These are phyloP conservation scores for Sebastes itinus DNA, from an alignment of 2,797 vertebrate genomes.

Conservation along the genomic window DNA sequence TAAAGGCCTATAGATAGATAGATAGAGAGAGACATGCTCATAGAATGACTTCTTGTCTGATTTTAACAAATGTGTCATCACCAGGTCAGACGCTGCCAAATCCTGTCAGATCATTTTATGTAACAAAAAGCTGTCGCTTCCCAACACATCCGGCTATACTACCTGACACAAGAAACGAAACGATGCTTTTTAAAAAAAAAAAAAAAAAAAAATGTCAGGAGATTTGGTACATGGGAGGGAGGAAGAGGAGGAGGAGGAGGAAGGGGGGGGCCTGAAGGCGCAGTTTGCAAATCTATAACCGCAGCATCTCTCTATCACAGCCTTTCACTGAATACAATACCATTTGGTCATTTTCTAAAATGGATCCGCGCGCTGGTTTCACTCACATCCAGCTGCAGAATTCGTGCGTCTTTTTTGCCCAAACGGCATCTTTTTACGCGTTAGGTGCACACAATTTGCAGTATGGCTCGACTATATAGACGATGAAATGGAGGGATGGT, in stretches of 20 bases:
- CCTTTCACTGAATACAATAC: slow-evolving; percentile 62
- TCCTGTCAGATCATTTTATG: slow-evolving; percentile 74
- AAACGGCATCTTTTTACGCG: slow-evolving; percentile 71
- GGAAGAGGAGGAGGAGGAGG: not conserved
- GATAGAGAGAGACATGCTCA: slow-evolving; percentile 22
- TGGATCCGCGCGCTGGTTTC: slow-evolving; percentile 53
- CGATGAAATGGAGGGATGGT: slow-evolving; percentile 59
- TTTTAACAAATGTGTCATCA: slow-evolving; percentile 72
- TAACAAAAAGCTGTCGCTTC: slow-evolving; percentile 59
- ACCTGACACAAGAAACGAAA: slow-evolving; percentile 67
- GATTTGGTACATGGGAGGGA: slow-evolving; percentile 57
- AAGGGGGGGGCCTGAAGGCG: slow-evolving; percentile 50
- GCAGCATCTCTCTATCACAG: slow-evolving; percentile 74
- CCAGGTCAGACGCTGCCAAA: slow-evolving; percentile 68
- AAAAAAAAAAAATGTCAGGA: slow-evolving; percentile 55
- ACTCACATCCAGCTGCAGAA: slow-evolving; percentile 27
- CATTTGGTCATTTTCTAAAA: slow-evolving; percentile 71
- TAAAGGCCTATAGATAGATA: slow-evolving; percentile 44
- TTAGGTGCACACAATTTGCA: slow-evolving; percentile 62
- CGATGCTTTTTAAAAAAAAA: slow-evolving; percentile 18
- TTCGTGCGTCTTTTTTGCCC: slow-evolving; percentile 52
- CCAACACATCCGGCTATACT: slow-evolving; percentile 47
- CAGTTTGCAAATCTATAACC: slow-evolving; percentile 76
- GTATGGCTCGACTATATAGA: slow-evolving; percentile 53
- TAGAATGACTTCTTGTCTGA: slow-evolving; percentile 60